phyloP scores from a whole-genome alignment of 2,797 vertebrate species.

The Chrysocyon brachyurus region DNA sequence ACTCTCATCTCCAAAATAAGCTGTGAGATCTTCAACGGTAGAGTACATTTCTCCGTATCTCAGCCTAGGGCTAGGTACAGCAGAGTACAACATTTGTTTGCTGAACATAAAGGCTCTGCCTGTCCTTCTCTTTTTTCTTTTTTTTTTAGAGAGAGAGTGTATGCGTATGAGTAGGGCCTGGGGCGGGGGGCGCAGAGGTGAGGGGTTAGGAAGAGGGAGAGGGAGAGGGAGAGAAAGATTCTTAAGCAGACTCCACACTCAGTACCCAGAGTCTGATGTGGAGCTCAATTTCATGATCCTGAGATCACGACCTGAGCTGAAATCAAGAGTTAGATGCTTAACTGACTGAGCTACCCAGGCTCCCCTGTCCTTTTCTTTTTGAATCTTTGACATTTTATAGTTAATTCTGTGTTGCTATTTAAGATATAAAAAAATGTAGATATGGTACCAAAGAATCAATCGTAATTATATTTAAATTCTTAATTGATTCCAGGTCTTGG shows the following conservation, averaged over 20 bases:
- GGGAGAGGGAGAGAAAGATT: background rate
- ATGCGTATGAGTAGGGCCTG: too few species aligned
- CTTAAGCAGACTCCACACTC: background rate
- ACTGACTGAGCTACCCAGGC: background rate
- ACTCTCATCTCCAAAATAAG: conserved; percentile 16
- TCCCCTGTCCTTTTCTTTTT: background rate
- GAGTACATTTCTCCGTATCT: conserved; percentile 8
- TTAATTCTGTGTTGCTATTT: conserved; percentile 51
- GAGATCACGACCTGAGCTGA: background rate
- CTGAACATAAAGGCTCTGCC: background rate
- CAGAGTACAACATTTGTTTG: background rate
- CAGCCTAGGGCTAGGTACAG: background rate
- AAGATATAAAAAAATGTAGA: conserved; percentile 53
- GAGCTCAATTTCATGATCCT: background rate
- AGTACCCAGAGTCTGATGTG: background rate
- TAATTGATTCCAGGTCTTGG: background rate
- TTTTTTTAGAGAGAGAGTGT: too few species aligned
- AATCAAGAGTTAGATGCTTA: background rate
- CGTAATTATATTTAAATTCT: conserved; percentile 51
- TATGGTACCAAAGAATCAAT: conserved; percentile 1
- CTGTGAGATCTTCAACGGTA: background rate
- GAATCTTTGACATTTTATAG: background rate
- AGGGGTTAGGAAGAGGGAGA: background rate
- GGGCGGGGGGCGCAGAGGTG: background rate
- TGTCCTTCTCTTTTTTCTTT: background rate